A percentile compares a stretch with the other conserved stretches of the same genome.
Evolutionary conservation across 53 echinoderm and acorn worm genomes (phyloP).

Genomic region (Glandiceps talaboti): DNA sequence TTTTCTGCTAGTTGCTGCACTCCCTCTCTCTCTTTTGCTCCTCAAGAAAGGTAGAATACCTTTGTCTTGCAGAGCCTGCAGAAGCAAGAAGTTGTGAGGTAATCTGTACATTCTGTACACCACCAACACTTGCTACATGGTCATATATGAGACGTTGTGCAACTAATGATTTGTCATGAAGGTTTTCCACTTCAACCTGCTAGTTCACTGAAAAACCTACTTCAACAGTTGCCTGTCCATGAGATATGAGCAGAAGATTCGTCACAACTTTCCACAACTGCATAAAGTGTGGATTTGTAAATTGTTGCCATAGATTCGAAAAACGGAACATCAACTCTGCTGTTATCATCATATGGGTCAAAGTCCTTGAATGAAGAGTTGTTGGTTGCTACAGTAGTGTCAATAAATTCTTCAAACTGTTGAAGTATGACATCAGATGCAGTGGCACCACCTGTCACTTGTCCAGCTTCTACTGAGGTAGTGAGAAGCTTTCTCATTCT

Average conservation of each 20-base stretch:
- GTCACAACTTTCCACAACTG: conserved; percentile 21
- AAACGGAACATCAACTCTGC: neutral
- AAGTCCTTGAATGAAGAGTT: neutral
- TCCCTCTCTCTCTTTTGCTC: conserved; percentile 17
- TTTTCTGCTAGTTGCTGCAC: conserved; percentile 10
- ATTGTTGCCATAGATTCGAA: neutral
- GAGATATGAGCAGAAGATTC: conserved; percentile 27
- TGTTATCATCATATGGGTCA: neutral
- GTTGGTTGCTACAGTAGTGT: neutral
- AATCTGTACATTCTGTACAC: conserved; percentile 3
- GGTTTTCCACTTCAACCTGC: conserved; percentile 20
- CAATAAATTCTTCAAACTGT: conserved; percentile 1
- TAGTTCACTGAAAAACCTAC: conserved; percentile 28
- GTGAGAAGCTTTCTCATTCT: conserved; percentile 24
- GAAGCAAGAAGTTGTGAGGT: conserved; percentile 15
- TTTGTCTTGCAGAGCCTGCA: conserved; percentile 26
- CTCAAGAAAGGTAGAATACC: conserved; percentile 21
- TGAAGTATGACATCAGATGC: neutral
- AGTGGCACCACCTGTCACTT: neutral
- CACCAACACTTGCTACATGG: conserved; percentile 12
- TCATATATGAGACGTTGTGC: conserved; percentile 14
- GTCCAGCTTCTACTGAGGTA: neutral
- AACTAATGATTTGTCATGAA: conserved; percentile 5
- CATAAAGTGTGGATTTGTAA: neutral
- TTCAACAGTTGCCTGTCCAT: conserved; percentile 35